A percentile compares a stretch with the other conserved stretches of the same genome.
Evolutionary conservation across 92 coral and sea anemone genomes (phyloP).

Genomic region (Palythoa caribaeorum): DNA sequence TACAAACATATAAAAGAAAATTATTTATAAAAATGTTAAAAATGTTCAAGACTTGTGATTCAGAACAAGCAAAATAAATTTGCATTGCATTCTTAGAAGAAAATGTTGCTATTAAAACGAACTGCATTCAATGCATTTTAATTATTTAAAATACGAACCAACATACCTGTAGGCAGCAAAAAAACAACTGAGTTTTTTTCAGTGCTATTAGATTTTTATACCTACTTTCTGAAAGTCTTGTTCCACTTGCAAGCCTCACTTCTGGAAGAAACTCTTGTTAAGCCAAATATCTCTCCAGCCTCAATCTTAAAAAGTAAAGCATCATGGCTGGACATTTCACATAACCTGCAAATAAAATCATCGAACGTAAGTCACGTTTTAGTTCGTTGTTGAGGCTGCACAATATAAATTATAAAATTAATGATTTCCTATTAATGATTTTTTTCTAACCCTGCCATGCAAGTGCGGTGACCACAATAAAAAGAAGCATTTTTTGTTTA

Average conservation of each 20-base stretch:
- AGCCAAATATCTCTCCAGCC: slow-evolving; percentile 48
- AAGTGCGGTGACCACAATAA: too few relatives aligned
- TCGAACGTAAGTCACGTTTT: neutral
- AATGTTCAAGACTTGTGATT: neutral
- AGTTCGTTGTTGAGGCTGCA: too few relatives aligned
- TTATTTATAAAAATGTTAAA: neutral
- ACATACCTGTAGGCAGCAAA: slow-evolving; percentile 8
- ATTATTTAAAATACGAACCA: neutral
- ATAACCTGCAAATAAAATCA: slow-evolving; percentile 12
- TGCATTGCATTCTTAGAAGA: neutral
- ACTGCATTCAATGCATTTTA: neutral
- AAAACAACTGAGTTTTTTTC: neutral
- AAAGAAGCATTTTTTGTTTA: too few relatives aligned
- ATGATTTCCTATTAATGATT: too few relatives aligned
- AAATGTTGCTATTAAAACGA: neutral
- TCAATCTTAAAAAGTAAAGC: slow-evolving; percentile 46
- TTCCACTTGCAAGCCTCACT: slow-evolving; percentile 53
- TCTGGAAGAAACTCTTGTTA: slow-evolving; percentile 35
- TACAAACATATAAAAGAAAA: neutral
- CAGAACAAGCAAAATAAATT: neutral
- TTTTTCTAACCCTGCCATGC: too few relatives aligned
- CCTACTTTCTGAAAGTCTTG: slow-evolving; percentile 37
- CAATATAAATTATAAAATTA: too few relatives aligned
- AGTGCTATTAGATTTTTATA: neutral
- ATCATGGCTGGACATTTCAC: neutral